phyloP scores from a whole-genome alignment of 1,140 invertebrate species.

The Muscidifurax raptorellus region DNA sequence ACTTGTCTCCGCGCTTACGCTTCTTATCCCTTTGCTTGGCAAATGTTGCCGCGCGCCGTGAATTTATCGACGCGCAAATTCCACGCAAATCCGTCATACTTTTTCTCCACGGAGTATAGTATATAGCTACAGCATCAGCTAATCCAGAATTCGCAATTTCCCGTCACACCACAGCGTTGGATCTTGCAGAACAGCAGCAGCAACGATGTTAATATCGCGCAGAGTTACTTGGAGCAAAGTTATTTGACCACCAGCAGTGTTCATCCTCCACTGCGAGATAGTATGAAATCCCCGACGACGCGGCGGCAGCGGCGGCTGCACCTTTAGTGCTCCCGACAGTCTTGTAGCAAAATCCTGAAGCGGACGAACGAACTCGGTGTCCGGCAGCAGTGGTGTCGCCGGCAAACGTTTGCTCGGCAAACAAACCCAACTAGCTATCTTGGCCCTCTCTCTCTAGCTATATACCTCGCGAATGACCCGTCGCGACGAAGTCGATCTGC shows the following conservation, averaged over 20 bases:
- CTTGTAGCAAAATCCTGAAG: constrained; percentile 66
- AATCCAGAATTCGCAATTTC: constrained; percentile 58
- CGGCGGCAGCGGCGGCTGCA: neutral
- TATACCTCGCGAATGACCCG: constrained; percentile 37
- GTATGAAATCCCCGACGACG: constrained; percentile 70
- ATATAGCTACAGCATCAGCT: neutral
- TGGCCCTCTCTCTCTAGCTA: constrained; percentile 41
- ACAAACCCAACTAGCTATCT: constrained; percentile 71
- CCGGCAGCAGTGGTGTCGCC: constrained; percentile 75
- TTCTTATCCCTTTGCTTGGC: neutral
- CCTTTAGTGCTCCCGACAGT: constrained; percentile 70
- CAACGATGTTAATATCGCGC: constrained; percentile 69
- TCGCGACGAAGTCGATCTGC: constrained; percentile 29
- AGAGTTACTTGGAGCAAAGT: constrained; percentile 71
- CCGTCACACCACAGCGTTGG: constrained; percentile 36
- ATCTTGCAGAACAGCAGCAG: constrained; percentile 16
- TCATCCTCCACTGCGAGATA: constrained; percentile 69
- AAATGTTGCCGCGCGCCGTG: constrained; percentile 3
- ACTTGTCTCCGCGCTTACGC: constrained; percentile 3
- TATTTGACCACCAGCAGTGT: constrained; percentile 74
- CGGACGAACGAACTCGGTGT: constrained; percentile 67
- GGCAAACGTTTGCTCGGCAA: constrained; percentile 76
- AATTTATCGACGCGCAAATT: constrained; percentile 72
- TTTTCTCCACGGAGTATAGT: neutral
- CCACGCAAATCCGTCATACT: constrained; percentile 49